Evolutionary conservation across 1,140 invertebrate genomes (phyloP).

Genomic region (Uloborus diversus): DNA sequence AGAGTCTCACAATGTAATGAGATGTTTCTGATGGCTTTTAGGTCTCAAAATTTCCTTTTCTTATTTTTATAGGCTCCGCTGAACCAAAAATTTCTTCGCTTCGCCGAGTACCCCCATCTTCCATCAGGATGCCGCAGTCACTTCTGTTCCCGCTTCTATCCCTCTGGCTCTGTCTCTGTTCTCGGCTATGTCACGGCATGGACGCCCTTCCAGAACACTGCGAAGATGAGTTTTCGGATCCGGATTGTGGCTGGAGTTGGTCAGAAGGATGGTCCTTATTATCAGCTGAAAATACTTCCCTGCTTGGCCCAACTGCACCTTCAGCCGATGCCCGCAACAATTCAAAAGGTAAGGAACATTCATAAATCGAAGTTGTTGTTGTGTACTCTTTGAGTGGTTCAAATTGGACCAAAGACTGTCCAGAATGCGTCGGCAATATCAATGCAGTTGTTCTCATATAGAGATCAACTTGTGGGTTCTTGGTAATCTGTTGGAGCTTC

Average conservation of each 20-base stretch:
- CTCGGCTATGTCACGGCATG: too few relatives aligned
- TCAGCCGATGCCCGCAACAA: constrained; percentile 30
- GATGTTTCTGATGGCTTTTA: too few relatives aligned
- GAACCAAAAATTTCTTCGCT: too few relatives aligned
- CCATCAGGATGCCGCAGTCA: too few relatives aligned
- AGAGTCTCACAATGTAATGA: too few relatives aligned
- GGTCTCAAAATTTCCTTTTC: too few relatives aligned
- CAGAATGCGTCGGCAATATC: too few relatives aligned
- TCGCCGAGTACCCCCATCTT: too few relatives aligned
- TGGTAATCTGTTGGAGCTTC: neutral
- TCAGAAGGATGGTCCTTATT: constrained; percentile 33
- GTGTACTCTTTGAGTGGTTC: neutral
- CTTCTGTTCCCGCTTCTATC: too few relatives aligned
- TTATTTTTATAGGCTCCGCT: too few relatives aligned
- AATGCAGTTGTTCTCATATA: neutral
- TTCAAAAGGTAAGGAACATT: constrained; percentile 44
- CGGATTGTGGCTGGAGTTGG: constrained; percentile 39
- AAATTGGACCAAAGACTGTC: neutral
- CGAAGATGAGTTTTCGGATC: constrained; percentile 37
- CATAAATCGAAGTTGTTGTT: neutral
- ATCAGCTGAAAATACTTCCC: constrained; percentile 19
- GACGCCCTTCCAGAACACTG: too few relatives aligned
- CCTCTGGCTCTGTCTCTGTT: too few relatives aligned
- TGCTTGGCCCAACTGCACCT: constrained; percentile 34
- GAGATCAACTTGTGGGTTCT: neutral